Conservation (phyloP, 1,140 invertebrate genomes). For the Danaus melanippus region DNA sequence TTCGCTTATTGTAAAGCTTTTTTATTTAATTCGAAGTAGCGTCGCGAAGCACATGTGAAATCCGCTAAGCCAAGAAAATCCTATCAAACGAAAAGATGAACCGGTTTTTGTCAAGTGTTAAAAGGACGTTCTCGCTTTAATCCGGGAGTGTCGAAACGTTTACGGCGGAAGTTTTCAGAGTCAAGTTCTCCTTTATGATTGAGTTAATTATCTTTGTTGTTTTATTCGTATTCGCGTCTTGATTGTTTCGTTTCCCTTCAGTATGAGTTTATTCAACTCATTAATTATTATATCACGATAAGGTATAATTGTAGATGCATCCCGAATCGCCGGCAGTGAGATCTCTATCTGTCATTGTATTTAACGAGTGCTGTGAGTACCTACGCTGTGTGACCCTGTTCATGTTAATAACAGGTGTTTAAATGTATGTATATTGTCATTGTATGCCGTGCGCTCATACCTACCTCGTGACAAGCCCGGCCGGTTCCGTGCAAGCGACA, state of each 20-base stretch:
- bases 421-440: constrained; percentile 63
- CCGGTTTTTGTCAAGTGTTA: constrained; percentile 48
- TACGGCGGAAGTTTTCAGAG: constrained; percentile 26
- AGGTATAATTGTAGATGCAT: constrained; percentile 52
- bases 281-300: constrained; percentile 46
- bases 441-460: constrained; percentile 57
- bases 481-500: constrained; percentile 67
- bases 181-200: constrained; percentile 17
- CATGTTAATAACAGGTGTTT: constrained; percentile 69
- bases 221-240: constrained; percentile 10
- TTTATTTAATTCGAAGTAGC: constrained; percentile 25
- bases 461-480: constrained; percentile 63
- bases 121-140: constrained; percentile 38
- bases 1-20: constrained; percentile 19
- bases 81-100: constrained; percentile 47
- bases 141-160: constrained; percentile 29
- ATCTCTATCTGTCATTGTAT: constrained; percentile 64
- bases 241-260: constrained; percentile 9
- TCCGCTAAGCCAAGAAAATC: constrained; percentile 57
- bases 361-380: constrained; percentile 50
- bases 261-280: constrained; percentile 39
- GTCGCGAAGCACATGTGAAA: constrained; percentile 45
- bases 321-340: constrained; percentile 47
- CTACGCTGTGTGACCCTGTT: constrained; percentile 58
- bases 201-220: constrained; percentile 17